Evolutionary conservation across 2,113 vertebrate genomes (phyloP).

Genomic region (Triplophysa siluroides): DNA sequence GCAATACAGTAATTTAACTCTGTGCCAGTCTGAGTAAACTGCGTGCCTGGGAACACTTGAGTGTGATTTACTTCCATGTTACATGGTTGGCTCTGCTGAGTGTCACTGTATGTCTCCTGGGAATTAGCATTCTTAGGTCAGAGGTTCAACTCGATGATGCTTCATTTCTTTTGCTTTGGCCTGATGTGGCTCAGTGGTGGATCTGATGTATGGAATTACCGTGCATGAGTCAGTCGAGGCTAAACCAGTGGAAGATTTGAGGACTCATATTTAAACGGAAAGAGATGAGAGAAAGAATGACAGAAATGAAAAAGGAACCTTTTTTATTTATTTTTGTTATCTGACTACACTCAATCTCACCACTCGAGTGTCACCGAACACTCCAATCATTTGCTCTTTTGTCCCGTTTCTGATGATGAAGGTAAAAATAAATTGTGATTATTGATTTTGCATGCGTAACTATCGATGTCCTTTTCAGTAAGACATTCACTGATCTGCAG

Average conservation of each 20-base stretch:
- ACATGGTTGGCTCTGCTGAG: slow-evolving; percentile 13
- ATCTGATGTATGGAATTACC: slow-evolving; percentile 24
- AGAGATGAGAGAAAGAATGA: not conserved
- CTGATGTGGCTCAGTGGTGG: slow-evolving; percentile 11
- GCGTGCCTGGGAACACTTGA: not conserved
- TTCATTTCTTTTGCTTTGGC: slow-evolving; percentile 21
- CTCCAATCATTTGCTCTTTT: not conserved
- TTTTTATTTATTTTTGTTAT: not conserved
- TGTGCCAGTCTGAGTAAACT: not conserved
- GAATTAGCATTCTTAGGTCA: not conserved
- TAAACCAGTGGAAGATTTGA: not conserved
- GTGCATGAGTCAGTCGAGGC: slow-evolving; percentile 33
- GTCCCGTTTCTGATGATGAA: not conserved
- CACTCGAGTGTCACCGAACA: not conserved
- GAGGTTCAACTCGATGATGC: slow-evolving; percentile 18
- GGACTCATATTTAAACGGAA: slow-evolving; percentile 4
- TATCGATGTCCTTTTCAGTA: slow-evolving; percentile 25
- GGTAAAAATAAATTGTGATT: slow-evolving; percentile 16
- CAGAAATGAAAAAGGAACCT: not conserved
- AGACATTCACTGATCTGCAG: slow-evolving; percentile 18
- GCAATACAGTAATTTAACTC: slow-evolving; percentile 18
- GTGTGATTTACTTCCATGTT: slow-evolving; percentile 8
- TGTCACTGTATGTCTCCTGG: slow-evolving; percentile 13
- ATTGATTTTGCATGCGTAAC: slow-evolving; percentile 19
- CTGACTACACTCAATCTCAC: not conserved